Percentiles rank a stretch among this genome's conserved stretches.
Conservation (phyloP, 2,113 vertebrate genomes). For the Tragulus kanchil region DNA sequence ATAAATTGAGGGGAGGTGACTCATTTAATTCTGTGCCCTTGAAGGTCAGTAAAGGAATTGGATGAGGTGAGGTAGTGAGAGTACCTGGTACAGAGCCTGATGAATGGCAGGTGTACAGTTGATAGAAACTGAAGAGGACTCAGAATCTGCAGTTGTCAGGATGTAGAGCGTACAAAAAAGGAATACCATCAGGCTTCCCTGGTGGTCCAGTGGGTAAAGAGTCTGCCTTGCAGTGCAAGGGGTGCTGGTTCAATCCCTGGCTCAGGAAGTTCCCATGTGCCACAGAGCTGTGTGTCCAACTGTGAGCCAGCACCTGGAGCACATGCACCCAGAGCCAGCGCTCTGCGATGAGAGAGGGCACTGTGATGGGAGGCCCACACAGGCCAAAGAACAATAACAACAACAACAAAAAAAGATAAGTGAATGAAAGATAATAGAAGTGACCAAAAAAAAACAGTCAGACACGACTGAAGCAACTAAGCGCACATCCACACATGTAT, state of each 20-base stretch:
- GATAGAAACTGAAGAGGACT: background rate
- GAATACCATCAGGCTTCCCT: background rate
- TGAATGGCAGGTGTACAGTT: background rate
- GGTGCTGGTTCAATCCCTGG: too few species aligned
- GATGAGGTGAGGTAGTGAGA: background rate
- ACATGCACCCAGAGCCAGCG: too few species aligned
- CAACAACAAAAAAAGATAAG: too few species aligned
- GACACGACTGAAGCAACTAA: background rate
- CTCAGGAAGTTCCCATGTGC: too few species aligned
- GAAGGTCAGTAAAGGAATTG: background rate
- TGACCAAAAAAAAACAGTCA: background rate
- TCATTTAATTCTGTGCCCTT: background rate
- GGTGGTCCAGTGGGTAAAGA: too few species aligned
- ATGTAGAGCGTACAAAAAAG: background rate
- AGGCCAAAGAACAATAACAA: too few species aligned
- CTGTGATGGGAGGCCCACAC: too few species aligned
- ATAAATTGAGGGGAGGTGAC: background rate
- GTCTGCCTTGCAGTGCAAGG: too few species aligned
- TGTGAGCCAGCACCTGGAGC: too few species aligned
- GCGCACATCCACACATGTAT: background rate
- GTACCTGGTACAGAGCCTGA: background rate
- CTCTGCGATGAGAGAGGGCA: too few species aligned
- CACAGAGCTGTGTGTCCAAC: too few species aligned
- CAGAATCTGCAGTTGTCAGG: background rate
- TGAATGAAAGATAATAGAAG: too few species aligned